Base-by-base conservation (phyloP, 1,140 invertebrate species). In the Pomacea maculata region DNA sequence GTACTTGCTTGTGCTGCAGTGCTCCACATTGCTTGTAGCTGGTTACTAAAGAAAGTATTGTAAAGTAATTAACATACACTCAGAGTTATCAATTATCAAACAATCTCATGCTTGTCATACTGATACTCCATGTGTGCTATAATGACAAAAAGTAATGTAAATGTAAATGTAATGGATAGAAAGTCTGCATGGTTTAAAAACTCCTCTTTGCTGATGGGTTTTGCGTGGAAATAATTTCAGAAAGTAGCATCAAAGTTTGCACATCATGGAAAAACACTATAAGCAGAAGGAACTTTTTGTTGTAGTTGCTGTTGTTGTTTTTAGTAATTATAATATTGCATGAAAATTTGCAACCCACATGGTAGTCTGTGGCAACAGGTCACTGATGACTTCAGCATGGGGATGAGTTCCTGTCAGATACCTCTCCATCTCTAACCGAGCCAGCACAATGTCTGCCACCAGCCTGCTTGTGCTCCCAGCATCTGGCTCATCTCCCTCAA, bases 371-470 rank as follows among this genome's bases (percentile, higher is more conserved):
- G 83, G 75, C 34, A 87, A 14, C 14, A 84, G 70, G 25, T 65
- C 75, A 5, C 83, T 82, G 55, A 87, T 77, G 15, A 77, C 29
- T 25, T 61, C 71, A 68, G 82, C 82, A 15, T 84, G 70, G 25
- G 86, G 86, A 71, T 87, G 86, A 12, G 75, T 68, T n/a, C 77
- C 75, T 54, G 67, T 80, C 21, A 84, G 76, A 73, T 82, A 87
- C 14, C 45, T 17, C 12, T 87, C 86, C 63, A 87, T 76, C 79
- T 87, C 85, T n/a, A 78, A 64, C 19, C 78, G 82, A 8, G 81
- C 83, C 34, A 85, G 25, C 1, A 86, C 25, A 8, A 87, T 74
- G 67, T 87, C 86, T 4, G 79, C 75, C 15, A 85, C 80, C 52
- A 87, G 67, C 29, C 82, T 79, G 10, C 80, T 61, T 52, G 85